Evolutionary conservation across 2,797 vertebrate genomes (phyloP), one percentile per base, ranked within the genome.

Genomic region (Helostoma temminkii): DNA sequence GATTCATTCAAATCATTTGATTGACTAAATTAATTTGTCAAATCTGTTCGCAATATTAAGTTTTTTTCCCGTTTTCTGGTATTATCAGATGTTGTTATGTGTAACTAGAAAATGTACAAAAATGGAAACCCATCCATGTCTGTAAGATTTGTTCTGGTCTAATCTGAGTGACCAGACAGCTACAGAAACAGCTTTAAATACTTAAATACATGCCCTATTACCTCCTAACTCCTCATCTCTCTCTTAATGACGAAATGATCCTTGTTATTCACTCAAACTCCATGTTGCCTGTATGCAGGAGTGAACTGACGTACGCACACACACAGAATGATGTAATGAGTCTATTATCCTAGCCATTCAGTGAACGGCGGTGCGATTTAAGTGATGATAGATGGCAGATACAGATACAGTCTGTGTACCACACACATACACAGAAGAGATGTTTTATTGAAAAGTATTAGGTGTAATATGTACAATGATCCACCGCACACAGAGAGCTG

Each of bases 221-320:
- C 71, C 60, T 78, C 62, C 32, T 68, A 42, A 69, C 19, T 60
- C 46, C 59, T 32, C 53, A 47, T 68, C 37, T 64, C 60, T 55
- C 30, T 78, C 72, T 72, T 86, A 89, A 89, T 84, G 75, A 79
- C 79, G 60, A 82, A 87, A 86, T 89, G 66, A 89, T 89, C 55
- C 78, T 58, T 60, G 63, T 83, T 74, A 85, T 86, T 85, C 85
- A 80, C 67, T 72, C 57, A 60, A 85, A 78, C 46, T 43, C 71
- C 50, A 81, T 56, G 47, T 37, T 21, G 45, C 25, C 47, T 41
- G 28, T 22, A 67, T 56, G 55, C 28, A 68, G 24, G 28, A 30
- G 36, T 48, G n/a, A 43, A 6, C 37, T n/a, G 11, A 57, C 37
- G 53, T 48, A 65, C 52, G n/a, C 61, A 63, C 32, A 54, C 25